Evolutionary conservation across 2,888 invertebrate genomes (phyloP), one percentile per base, ranked within the genome.

Genomic region (Lutraria lutraria): DNA sequence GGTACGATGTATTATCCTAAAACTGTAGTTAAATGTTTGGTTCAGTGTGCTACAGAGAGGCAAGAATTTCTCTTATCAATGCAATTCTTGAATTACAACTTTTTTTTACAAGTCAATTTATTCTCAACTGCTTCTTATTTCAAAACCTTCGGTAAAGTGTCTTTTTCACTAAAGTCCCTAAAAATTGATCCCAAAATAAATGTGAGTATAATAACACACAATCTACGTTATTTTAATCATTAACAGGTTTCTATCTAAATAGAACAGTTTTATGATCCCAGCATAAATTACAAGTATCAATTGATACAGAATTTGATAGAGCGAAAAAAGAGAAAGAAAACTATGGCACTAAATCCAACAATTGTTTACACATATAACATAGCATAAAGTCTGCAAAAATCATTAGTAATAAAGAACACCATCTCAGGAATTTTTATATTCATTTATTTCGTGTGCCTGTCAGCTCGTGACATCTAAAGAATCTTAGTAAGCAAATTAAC

Each of bases 401-500:
- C 88, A 90, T 90, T 88, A 90, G 87, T 68, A 90, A 90, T 90
- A 87, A 90, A 90, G n/a, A 90, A 86, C 82, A 87, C 85, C 86
- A 88, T 90, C 88, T 88, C 34, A 63, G 87, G 91, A 91, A 89
- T 91, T 89, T 89, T 88, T 89, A 87, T 88, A 89, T 89, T 89
- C 89, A 91, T 91, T 91, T 91, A 89, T 89, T 89, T 88, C 87
- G 83, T 89, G 82, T 88, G 89, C 84, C 87, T 91, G 91, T 91
- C 91, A 91, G 88, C 84, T 83, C 53, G 79, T 88, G 89, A 91
- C 89, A 91, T 91, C 88, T 88, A 53, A 60, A 86, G 91, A 89
- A 89, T 91, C 88, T 91, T 89, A 89, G 91, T 89, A 91, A 88
- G 88, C 87, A 89, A 91, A 89, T 89, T 88, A 89, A 91, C 87